Evolutionary conservation across 2,113 vertebrate species (phyloP), one percentile per base, ranked within the genome.

Genomic region (Urocynchramus pylzowi): DNA sequence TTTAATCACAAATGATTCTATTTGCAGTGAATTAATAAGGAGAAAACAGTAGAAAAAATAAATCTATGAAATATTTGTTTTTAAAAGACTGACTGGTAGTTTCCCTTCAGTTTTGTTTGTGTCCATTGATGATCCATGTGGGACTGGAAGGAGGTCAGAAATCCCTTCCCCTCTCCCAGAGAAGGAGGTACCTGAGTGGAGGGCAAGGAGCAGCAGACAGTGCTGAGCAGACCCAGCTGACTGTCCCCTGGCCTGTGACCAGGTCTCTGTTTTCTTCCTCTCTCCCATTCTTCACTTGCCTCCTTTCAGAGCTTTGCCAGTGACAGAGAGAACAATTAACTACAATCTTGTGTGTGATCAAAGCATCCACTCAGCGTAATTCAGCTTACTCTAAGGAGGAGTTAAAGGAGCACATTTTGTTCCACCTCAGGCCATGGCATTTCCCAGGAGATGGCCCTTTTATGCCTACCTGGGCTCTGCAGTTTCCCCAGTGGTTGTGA

Each of bases 341-440:
- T 35, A 9, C 61, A 76, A 2, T 30, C 47, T 68, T 50, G 45
- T 33, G 0, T 41, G 24, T 7, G 5, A 41, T 64, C 23, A 63
- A 70, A 83, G 19, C 65, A 56, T 47, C 26, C 20, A 8, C 31
- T 41, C 49, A 22, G 4, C 39, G 3, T 52, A 87, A 63, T 23
- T 80, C 27, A 31, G 0, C 11, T 4, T 28, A 14, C 14, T 52
- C 53, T 39, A 45, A 57, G 0, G 0, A 76, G 54, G 27, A 41
- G 12, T 42, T 45, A 10, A 2, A 59, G 39, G 31, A 23, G 4
- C n/a, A 22, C 3, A 1, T 57, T 61, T 52, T 54, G 81, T 75
- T 13, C 30, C 39, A 19, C 44, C 47, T 61, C 21, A 10, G 22
- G 56, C 45, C 27, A 14, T 22, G 33, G 39, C 35, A 59, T 50